Evolutionary conservation across 2,113 vertebrate species (phyloP), one percentile per base, ranked within the genome.

Genomic region (Podocnemis expansa): DNA sequence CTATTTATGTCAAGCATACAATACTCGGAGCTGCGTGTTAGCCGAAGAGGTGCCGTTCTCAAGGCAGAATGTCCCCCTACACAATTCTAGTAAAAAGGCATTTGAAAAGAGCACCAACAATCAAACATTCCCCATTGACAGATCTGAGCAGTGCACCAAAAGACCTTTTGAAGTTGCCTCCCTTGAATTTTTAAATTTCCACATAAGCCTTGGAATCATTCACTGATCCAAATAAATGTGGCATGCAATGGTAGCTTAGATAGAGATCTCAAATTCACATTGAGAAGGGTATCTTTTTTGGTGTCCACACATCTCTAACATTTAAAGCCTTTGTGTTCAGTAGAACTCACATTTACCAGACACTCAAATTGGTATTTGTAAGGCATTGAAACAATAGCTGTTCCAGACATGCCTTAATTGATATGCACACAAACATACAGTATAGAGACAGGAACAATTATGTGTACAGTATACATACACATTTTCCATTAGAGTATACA

Each of bases 181-280:
- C 55, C 54, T 29, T 2, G 31, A 24, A 80, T 70, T 82, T 21
- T 45, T 58, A 7, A 0, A 9, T 24, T 58, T 75, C 43, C 22
- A 27, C 43, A 0, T 0, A 2, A 8, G 49, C 60, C 2, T 0
- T 1, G 41, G 82, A 14, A 51, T 22, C 34, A 29, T 1, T 1
- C 21, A 1, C 29, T 41, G 1, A 85, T 1, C 13, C 17, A 2
- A 49, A 79, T 31, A 24, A 13, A 25, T 2, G 52, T 16, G 9
- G 10, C 63, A 13, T 63, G 63, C 34, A 19, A 25, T 21, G 3
- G n/a, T 76, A 31, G 21, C 34, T 3, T 14, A 51, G 17, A 14
- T 27, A 19, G 14, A 2, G 73, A 5, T 3, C 43, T 45, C 80
- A 6, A 6, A 5, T 1, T 9, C 41, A 14, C 5, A 14, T 3